Base-by-base conservation (phyloP, 2,113 vertebrate genomes). In the Numida meleagris region DNA sequence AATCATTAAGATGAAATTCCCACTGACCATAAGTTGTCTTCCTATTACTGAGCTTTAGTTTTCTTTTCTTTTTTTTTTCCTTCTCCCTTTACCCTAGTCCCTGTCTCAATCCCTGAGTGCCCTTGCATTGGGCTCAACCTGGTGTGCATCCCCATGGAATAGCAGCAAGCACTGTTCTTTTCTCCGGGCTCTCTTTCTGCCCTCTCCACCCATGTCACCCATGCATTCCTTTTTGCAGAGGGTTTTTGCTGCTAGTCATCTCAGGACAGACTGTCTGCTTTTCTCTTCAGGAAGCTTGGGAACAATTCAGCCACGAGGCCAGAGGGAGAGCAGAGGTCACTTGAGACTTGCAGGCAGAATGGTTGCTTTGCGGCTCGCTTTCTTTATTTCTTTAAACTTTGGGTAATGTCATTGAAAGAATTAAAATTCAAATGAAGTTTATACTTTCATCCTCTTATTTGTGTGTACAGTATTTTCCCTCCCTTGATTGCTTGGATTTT, bases 401-500 rank as follows among this genome's bases (percentile, higher is more conserved):
- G 8, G 14, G 55, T 86, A 74, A 24, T 7, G 2, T 89, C 72
- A 65, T 2, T 72, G 65, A 91, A 65, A 83, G 59, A 71, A 82
- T 53, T 89, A 80, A 77, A 92, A 80, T 71, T 94, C 33, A 95
- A 89, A 86, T 81, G 34, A 91, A 83, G 72, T 91, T 93, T 88
- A 20, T 91, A 53, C 43, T 95, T 94, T 55, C 38, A 50, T 88
- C 77, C 20, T 78, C 73, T 63, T 46, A 70, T 89, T 89, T 86
- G 15, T 75, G 40, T 72, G 40, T 72, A 75, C 62, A 57, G 77
- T 89, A 79, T 95, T 92, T 92, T 16, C 58, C 18, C 34, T 91
- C 72, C 34, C 43, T 88, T 90, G 77, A 83, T 90, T 88, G 66
- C 76, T 93, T 46, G n/a, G 65, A 93, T 95, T 94, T 90, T 95